phyloP scores from a whole-genome alignment of 2,888 invertebrate genomes.

The Campoletis raptor region DNA sequence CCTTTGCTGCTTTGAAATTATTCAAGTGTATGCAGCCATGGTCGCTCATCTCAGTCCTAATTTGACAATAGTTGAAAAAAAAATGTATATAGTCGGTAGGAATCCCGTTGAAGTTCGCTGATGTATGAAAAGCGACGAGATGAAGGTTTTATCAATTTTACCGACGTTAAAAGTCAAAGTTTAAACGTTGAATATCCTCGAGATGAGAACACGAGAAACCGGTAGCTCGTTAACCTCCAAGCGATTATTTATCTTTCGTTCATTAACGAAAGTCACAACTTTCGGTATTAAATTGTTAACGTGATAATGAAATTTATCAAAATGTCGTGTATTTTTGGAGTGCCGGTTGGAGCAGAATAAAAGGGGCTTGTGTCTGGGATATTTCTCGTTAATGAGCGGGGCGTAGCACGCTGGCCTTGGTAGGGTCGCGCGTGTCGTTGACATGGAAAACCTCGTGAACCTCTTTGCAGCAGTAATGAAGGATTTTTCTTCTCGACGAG shows the following conservation, averaged over 20 bases:
- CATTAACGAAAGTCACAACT: background rate
- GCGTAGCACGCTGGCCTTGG: constrained; percentile 81
- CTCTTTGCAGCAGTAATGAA: constrained; percentile 41
- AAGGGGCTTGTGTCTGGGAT: constrained; percentile 41
- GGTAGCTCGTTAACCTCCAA: constrained; percentile 59
- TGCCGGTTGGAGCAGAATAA: constrained; percentile 19
- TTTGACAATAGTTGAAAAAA: constrained; percentile 64
- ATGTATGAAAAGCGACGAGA: background rate
- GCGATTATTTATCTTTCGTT: constrained; percentile 5
- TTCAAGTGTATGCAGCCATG: constrained; percentile 92
- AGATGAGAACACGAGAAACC: constrained; percentile 49
- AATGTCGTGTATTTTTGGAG: background rate
- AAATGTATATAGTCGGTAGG: background rate
- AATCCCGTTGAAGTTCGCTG: background rate
- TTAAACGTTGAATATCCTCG: constrained; percentile 23
- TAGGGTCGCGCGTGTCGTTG: constrained; percentile 79
- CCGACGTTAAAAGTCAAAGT: constrained; percentile 8
- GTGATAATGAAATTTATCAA: background rate
- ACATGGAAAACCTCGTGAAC: constrained; percentile 79
- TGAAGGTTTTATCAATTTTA: background rate
- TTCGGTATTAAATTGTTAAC: constrained; percentile 3
- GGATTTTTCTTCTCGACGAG: background rate
- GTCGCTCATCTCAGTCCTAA: constrained; percentile 87
- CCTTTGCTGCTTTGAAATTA: constrained; percentile 92
- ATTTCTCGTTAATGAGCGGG: constrained; percentile 72